Base-by-base conservation (phyloP, 2,797 vertebrate species). In the Hyperoplus immaculatus region DNA sequence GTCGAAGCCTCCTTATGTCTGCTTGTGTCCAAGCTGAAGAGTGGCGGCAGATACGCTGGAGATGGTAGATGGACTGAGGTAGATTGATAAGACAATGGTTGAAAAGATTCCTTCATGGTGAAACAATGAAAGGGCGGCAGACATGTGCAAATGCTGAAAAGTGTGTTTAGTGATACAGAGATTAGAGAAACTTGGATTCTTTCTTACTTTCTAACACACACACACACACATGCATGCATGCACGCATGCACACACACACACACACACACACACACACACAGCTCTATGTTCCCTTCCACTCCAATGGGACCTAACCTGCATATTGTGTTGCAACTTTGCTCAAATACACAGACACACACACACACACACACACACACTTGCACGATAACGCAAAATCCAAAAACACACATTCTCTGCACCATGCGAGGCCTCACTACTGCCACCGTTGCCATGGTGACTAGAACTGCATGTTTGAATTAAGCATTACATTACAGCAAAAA, bases 381-480 rank as follows among this genome's bases (percentile, higher is more conserved):
- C 54, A 81, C 62, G 77, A 77, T 70, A 85, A 89, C 81, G 87
- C 78, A 79, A 69, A 64, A 69, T 62, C 16, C 75, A 78, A 75
- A 76, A 63, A 74, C 84, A 72, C 83, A 77, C 70, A 80, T 75
- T 89, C 88, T 88, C 91, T 93, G 94, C 93, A 93, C 93, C 87
- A 93, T 93, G 92, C 87, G 63, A 92, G 89, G 91, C 93, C 90
- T 93, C 91, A 93, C 94, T 95, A 90, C 93, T 94, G 93, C 93
- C 94, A 90, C 89, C 84, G 96, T 96, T 95, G 86, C 95, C 94
- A 96, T 96, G 94, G 95, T 92, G 94, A 95, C 95, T 92, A 93
- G 93, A 29, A 93, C 92, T 95, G 92, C 94, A 95, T 90, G 93
- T 96, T 95, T 95, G 94, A 95, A 95, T 95, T 93, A 94, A 93